phyloP scores from a whole-genome alignment of 2,888 invertebrate species.

The Himalopsyche tibetana region DNA sequence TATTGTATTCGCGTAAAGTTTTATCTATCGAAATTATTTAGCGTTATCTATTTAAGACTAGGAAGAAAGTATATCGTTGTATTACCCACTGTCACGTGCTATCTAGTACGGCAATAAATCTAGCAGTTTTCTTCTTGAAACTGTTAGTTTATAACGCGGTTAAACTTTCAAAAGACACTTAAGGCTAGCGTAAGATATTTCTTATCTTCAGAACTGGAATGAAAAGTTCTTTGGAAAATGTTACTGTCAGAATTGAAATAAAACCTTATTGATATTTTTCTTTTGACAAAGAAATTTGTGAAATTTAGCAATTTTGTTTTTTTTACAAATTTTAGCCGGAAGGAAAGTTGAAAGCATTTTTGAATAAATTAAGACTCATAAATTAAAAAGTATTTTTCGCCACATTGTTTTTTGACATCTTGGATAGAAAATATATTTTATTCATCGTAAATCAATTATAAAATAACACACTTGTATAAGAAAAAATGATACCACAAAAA shows the following conservation, averaged over 20 bases:
- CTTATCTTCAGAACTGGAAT: slow-evolving; percentile 5
- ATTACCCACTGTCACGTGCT: slow-evolving; percentile 57
- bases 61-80: not conserved
- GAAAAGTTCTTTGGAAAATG: slow-evolving; percentile 9
- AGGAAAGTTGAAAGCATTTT: too few species aligned
- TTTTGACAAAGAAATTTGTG: not conserved
- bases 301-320: not conserved
- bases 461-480: too few species aligned
- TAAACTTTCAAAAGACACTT: slow-evolving; percentile 56
- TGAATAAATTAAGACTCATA: too few species aligned
- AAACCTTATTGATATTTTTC: not conserved
- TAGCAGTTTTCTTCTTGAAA: slow-evolving; percentile 52
- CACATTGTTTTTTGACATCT: too few species aligned
- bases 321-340: not conserved
- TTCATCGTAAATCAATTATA: too few species aligned
- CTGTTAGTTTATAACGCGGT: slow-evolving; percentile 61
- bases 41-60: slow-evolving; percentile 46
- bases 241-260: not conserved
- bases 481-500: too few species aligned
- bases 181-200: slow-evolving; percentile 23
- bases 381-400: too few species aligned
- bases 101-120: slow-evolving; percentile 57
- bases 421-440: too few species aligned
- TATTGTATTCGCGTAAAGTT: not conserved
- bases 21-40: slow-evolving; percentile 50